phyloP scores from a whole-genome alignment of 2,888 invertebrate species.

The Macrophya annulata region DNA sequence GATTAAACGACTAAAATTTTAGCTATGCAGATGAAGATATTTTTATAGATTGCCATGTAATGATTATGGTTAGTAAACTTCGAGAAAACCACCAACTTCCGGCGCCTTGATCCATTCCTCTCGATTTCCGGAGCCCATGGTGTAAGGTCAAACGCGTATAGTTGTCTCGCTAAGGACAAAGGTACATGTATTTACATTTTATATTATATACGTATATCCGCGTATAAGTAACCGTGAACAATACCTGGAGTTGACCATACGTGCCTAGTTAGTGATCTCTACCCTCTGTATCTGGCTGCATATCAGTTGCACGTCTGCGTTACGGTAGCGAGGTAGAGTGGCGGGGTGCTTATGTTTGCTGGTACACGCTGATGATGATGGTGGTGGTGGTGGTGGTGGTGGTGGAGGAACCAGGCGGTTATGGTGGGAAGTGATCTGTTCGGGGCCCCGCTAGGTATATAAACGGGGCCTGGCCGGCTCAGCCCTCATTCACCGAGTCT shows the following conservation, averaged over 20 bases:
- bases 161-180: neutral
- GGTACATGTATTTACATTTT: constrained; percentile 8
- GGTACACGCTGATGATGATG: constrained; percentile 23
- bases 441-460: constrained; percentile 72
- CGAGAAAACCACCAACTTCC: constrained; percentile 18
- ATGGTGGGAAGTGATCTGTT: constrained; percentile 30
- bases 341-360: constrained; percentile 38
- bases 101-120: constrained; percentile 12
- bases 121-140: constrained; percentile 11
- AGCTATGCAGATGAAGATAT: neutral
- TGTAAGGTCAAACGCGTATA: neutral
- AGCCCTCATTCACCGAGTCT: constrained; percentile 74
- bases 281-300: constrained; percentile 31
- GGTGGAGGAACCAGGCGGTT: constrained; percentile 20
- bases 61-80: neutral
- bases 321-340: constrained; percentile 27
- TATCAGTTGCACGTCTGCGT: constrained; percentile 39
- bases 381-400: neutral
- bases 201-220: neutral
- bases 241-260: constrained; percentile 36
- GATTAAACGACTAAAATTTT: neutral
- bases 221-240: neutral
- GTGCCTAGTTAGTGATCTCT: constrained; percentile 38
- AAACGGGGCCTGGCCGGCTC: constrained; percentile 77
- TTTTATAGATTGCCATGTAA: neutral